These are phyloP conservation scores for Ophraella communa DNA, from an alignment of 2,888 invertebrate species.

Conservation along the genomic window DNA sequence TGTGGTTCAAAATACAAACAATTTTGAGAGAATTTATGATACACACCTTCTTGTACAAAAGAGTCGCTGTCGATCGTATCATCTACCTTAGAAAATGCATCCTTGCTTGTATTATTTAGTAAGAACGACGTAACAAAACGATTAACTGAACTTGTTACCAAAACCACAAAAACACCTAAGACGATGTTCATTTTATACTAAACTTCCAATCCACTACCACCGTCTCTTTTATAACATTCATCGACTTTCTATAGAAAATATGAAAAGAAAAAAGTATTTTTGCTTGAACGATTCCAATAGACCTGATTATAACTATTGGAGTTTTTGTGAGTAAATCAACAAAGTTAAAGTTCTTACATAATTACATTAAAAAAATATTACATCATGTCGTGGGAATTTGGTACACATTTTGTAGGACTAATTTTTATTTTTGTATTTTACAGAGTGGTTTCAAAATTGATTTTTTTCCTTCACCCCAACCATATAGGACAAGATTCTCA, in stretches of 20 bases:
- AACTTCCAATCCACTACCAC: not conserved
- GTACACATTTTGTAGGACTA: too few species aligned
- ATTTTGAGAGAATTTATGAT: too few species aligned
- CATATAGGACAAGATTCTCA: too few species aligned
- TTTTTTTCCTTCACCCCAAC: too few species aligned
- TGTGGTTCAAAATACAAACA: too few species aligned
- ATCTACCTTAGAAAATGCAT: not conserved
- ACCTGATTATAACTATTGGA: not conserved
- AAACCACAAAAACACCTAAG: not conserved
- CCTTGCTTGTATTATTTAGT: not conserved
- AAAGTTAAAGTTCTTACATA: not conserved
- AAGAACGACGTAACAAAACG: not conserved
- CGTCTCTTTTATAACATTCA: conserved; percentile 13
- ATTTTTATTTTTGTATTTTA: too few species aligned
- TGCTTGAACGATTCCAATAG: conserved; percentile 1
- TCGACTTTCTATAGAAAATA: conserved; percentile 14
- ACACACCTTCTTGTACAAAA: conserved; percentile 10
- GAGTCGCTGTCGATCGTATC: not conserved
- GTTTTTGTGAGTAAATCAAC: not conserved
- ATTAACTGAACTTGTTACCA: not conserved
- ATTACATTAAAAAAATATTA: not conserved
- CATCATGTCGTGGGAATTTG: not conserved
- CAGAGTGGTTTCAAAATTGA: too few species aligned
- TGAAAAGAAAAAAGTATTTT: conserved; percentile 6
- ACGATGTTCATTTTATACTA: conserved; percentile 16